Percentiles rank a stretch among this genome's conserved stretches.
These are phyloP conservation scores for Sphyrna mokarran DNA, from an alignment of 2,113 vertebrate species.

Conservation along the genomic window DNA sequence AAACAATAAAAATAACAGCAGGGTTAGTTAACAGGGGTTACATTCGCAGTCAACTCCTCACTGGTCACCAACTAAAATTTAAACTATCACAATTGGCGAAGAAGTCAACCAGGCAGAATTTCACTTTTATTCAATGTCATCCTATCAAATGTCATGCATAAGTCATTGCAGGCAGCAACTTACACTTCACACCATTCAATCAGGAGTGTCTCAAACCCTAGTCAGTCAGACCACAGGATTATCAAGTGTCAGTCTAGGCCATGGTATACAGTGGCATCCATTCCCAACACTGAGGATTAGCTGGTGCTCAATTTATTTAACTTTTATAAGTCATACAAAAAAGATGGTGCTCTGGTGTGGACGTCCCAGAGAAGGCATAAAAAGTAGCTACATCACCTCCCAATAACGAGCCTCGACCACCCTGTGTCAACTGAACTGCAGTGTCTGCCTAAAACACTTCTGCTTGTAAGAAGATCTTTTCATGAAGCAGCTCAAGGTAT, in stretches of 20 bases:
- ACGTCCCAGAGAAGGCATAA: not conserved
- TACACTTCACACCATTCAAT: not conserved
- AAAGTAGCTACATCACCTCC: not conserved
- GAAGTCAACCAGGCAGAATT: not conserved
- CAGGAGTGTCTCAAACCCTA: not conserved
- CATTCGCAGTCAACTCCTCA: not conserved
- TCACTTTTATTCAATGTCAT: not conserved
- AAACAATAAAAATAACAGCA: not conserved
- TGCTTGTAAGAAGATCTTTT: not conserved
- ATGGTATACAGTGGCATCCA: not conserved
- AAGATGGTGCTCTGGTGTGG: not conserved
- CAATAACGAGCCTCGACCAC: not conserved
- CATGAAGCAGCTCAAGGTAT: not conserved
- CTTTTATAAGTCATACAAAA: not conserved
- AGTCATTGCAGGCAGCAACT: not conserved
- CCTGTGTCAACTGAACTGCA: not conserved
- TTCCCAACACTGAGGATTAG: not conserved
- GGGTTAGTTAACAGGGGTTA: not conserved
- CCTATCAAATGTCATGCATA: not conserved
- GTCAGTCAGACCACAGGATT: not conserved
- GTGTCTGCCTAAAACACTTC: not conserved
- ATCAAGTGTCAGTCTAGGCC: not conserved
- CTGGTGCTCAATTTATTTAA: not conserved
- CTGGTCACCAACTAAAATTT: not conserved
- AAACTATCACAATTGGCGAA: not conserved